These are phyloP conservation scores for Scomber scombrus DNA, from an alignment of 2,113 vertebrate genomes.

Conservation along the genomic window DNA sequence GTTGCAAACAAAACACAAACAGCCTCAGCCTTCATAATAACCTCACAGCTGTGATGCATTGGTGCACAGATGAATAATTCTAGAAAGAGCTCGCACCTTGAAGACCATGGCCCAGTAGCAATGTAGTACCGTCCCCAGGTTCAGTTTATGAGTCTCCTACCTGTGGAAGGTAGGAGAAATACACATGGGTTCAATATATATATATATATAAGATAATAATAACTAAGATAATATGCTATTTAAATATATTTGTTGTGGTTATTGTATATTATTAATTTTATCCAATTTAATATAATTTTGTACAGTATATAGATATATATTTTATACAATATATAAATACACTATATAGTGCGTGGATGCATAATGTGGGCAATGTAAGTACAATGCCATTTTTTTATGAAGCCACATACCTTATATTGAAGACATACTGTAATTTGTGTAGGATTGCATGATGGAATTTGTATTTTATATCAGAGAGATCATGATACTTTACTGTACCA, in stretches of 20 bases:
- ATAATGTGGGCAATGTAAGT: neutral
- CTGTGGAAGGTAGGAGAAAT: conserved; percentile 36
- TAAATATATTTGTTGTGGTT: too few species aligned
- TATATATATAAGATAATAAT: conserved; percentile 1
- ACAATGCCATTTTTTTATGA: too few species aligned
- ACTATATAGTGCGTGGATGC: neutral
- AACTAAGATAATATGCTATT: too few species aligned
- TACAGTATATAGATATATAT: too few species aligned
- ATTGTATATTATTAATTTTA: too few species aligned
- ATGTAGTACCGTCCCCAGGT: neutral
- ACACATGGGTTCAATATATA: neutral
- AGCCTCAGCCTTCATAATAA: too few species aligned
- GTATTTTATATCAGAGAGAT: neutral
- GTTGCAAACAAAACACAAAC: neutral
- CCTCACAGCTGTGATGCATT: too few species aligned
- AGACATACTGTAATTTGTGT: neutral
- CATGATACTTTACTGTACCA: neutral
- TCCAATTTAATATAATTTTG: too few species aligned
- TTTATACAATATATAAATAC: neutral
- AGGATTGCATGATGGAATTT: neutral
- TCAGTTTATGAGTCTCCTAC: neutral
- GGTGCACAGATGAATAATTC: too few species aligned
- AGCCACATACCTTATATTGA: neutral
- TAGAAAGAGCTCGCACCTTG: too few species aligned
- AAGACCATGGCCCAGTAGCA: neutral